These are phyloP conservation scores for Lymantria monacha DNA, from an alignment of 2,888 invertebrate genomes.

Conservation along the genomic window DNA sequence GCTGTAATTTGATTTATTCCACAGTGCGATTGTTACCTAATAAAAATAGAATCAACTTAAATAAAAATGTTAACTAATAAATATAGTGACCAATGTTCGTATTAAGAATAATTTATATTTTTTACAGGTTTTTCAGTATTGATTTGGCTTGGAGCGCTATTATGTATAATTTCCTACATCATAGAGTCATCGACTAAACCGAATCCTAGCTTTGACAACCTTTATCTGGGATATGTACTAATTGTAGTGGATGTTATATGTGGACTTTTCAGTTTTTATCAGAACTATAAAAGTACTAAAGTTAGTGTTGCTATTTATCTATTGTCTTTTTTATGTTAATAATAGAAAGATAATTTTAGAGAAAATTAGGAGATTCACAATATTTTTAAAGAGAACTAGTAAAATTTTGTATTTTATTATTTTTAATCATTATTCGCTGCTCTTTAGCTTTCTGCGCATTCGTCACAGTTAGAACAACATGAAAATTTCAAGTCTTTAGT, in stretches of 20 bases:
- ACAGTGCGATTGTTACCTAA: no score
- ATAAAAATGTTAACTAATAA: background rate
- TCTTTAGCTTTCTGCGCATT: no score
- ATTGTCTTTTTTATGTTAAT: background rate
- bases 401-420: no score
- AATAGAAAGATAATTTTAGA: no score
- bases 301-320: constrained; percentile 30
- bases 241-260: constrained; percentile 97
- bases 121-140: constrained; percentile 88
- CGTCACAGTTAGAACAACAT: no score
- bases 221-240: constrained; percentile 96
- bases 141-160: constrained; percentile 88
- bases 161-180: constrained; percentile 84
- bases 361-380: no score
- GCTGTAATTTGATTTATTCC: no score
- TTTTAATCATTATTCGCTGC: no score
- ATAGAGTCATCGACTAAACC: constrained; percentile 90
- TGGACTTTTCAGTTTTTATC: constrained; percentile 98
- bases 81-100: no score
- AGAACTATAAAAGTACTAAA: constrained; percentile 97
- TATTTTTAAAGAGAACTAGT: no score
- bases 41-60: background rate
- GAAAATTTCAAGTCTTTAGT: no score
- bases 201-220: constrained; percentile 95
- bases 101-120: background rate